A percentile compares a stretch with the other conserved stretches of the same genome.
phyloP scores from a whole-genome alignment of 1,140 invertebrate species.

The Orchesella cincta region DNA sequence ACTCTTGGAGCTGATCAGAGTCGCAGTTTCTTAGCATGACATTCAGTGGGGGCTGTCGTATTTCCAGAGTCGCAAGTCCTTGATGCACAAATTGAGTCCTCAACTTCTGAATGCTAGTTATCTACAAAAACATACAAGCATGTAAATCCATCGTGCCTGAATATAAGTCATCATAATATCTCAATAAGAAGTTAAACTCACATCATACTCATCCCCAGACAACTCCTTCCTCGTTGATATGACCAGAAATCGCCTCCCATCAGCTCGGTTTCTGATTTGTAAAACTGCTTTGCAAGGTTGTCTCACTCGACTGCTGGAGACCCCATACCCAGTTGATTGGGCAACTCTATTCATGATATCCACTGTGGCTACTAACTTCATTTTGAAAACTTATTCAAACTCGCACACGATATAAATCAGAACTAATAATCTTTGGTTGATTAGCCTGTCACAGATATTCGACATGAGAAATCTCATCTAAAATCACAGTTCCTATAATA shows the following conservation, averaged over 20 bases:
- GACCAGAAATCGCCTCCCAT: constrained; percentile 17
- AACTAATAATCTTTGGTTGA: too few species aligned
- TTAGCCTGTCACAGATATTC: too few species aligned
- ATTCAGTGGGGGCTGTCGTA: constrained; percentile 31
- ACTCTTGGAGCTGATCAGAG: background rate
- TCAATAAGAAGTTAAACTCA: constrained; percentile 4
- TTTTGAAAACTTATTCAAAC: constrained; percentile 5
- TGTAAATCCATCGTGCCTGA: background rate
- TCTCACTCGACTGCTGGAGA: background rate
- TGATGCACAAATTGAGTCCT: constrained; percentile 24
- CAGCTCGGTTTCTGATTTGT: constrained; percentile 21
- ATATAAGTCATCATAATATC: background rate
- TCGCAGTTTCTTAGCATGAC: constrained; percentile 29
- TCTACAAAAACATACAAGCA: constrained; percentile 18
- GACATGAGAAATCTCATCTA: too few species aligned
- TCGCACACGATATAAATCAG: too few species aligned
- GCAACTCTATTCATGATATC: constrained; percentile 32
- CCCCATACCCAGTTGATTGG: background rate
- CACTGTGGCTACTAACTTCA: constrained; percentile 26
- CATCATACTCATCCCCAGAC: constrained; percentile 9
- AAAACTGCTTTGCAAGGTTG: constrained; percentile 23
- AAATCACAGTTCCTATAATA: too few species aligned
- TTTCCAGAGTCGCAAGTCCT: constrained; percentile 35
- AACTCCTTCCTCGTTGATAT: constrained; percentile 33
- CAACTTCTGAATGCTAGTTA: constrained; percentile 16